Base-by-base conservation (phyloP, 2,113 vertebrate species). In the Gasterosteus nipponicus region DNA sequence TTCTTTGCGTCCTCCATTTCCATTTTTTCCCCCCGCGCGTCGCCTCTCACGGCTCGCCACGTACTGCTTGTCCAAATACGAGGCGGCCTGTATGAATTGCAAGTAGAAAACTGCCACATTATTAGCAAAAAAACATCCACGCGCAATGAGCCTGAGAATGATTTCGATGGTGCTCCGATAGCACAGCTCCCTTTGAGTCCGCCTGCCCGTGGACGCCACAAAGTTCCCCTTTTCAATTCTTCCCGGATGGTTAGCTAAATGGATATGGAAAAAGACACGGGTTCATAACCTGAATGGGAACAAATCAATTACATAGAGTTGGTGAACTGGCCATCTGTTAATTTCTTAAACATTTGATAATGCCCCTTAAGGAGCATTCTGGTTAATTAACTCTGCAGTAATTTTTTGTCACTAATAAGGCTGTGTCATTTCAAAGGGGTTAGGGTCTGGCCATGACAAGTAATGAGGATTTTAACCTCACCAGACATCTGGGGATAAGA, bases 261-360 rank as follows among this genome's bases (percentile, higher is more conserved):
- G 73, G 81, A 89, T 73, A 41, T 65, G 42, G 69, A 33, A 47
- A 80, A 77, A 82, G 77, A 72, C 76, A 69, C 14, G 59, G 76
- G 86, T 87, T 89, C 89, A 83, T 84, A 87, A 86, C 80, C 79
- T 82, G 80, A 89, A 92, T 83, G 77, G 86, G 89, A 92, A 87
- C 89, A 89, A 93, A 94, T 93, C 92, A 93, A 91, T 95, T 94
- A 91, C 72, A 77, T 78, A 67, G 90, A 92, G 89, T 89, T 87
- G 82, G 82, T 81, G 80, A 91, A 92, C 85, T 87, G 85, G 88
- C 87, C 92, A 89, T 90, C 81, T 88, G 86, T 92, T 92, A 73
- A 92, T 92, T 93, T 92, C 89, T 89, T 91, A 89, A 93, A 92
- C 91, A 92, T 93, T 92, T 90, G 84, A 91, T 84, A 87, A 87